Conservation (phyloP, 2,113 vertebrate species). For the Sphyrna mokarran region DNA sequence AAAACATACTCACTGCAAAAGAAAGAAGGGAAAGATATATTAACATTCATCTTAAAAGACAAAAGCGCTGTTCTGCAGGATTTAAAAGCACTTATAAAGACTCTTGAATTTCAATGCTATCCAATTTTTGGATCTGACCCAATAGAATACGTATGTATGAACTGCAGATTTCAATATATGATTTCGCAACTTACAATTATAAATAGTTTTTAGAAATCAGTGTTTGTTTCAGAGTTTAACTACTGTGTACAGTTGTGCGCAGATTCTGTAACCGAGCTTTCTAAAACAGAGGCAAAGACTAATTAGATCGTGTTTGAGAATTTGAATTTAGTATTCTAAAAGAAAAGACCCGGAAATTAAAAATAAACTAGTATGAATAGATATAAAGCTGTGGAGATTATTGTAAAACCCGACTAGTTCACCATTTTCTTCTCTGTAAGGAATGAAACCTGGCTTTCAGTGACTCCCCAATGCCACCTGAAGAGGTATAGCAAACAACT, state of each 20-base stretch:
- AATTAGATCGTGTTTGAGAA: neutral
- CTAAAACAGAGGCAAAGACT: neutral
- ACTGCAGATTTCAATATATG: neutral
- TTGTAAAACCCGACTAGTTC: neutral
- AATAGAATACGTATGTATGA: neutral
- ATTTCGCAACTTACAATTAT: neutral
- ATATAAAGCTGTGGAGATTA: neutral
- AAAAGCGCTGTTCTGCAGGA: neutral
- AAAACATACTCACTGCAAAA: conserved; percentile 93
- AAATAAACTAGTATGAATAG: neutral
- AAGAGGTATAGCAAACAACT: neutral
- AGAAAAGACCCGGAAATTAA: neutral
- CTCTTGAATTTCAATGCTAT: neutral
- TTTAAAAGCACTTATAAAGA: neutral
- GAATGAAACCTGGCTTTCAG: neutral
- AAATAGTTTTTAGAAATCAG: neutral
- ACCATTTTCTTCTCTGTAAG: neutral
- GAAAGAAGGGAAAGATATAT: conserved; percentile 45
- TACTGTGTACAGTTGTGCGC: neutral
- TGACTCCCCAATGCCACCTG: neutral
- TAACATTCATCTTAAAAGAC: conserved; percentile 6
- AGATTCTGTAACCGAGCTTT: neutral
- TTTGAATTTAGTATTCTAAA: neutral
- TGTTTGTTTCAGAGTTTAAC: neutral
- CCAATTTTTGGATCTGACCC: neutral